Base-by-base conservation (phyloP, 2,113 vertebrate species). In the Pleuronectes platessa region DNA sequence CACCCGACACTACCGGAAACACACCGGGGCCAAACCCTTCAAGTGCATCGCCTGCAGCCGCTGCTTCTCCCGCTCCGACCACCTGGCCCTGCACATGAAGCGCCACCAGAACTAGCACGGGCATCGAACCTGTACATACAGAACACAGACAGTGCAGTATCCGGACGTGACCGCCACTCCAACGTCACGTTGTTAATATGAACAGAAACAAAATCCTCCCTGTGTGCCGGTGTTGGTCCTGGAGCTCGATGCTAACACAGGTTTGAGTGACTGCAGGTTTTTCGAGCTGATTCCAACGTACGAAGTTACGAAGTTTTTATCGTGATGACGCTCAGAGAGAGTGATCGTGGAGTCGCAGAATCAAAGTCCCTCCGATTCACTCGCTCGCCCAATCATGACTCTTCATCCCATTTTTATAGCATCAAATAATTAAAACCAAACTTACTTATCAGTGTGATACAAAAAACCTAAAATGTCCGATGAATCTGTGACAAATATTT, bases 31-130 rank as follows among this genome's bases (percentile, higher is more conserved):
- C 92, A 97, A 97, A 24, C 96, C 96, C 62, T 97, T 97, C 94
- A 96, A 96, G 86, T 97, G 96, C 61, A 0, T 88, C 0, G 94
- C 95, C 72, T 97, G 96, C 40, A 96, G 95, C 82, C 96, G 96
- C 71, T 96, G 96, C 90, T 97, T 97, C 94, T 97, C 96, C 3
- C 96, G 96, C 85, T 97, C 96, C 0, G 96, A 97, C 90, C 96
- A 97, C 86, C 94, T 97, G 91, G 96, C 96, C 15, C 94, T 97
- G 79, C 96, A 97, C 93, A 96, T 96, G 96, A 96, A 96, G 82
- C 89, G 96, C 27, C 96, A 97, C 92, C 96, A 96, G 93, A 97
- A 96, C 76, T 97, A 93, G 74, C 42, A 1, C 21, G 6, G 0
- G 56, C 49, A 2, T 1, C 47, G 6, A 3, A 35, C 35, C 23